Evolutionary conservation across 2,113 vertebrate genomes (phyloP).

Genomic region (Nycticryphes semicollaris): DNA sequence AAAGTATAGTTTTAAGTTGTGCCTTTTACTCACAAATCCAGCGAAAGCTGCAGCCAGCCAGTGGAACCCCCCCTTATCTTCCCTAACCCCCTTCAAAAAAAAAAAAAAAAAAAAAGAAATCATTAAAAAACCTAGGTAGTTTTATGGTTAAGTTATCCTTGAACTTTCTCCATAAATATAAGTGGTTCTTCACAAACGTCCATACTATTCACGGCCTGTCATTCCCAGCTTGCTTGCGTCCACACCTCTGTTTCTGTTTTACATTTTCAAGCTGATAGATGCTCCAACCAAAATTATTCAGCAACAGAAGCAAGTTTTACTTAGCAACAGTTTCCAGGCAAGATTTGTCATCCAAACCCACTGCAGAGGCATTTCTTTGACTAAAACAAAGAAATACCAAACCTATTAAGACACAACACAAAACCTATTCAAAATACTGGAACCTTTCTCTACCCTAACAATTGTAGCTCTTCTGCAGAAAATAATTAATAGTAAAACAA

Average conservation of each 20-base stretch:
- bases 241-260: neutral
- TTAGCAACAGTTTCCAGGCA: slow-evolving; percentile 46
- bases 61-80: accelerated
- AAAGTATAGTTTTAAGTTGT: neutral
- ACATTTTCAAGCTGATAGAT: neutral
- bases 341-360: neutral
- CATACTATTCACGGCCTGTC: neutral
- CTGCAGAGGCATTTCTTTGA: neutral
- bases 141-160: neutral
- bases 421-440: neutral
- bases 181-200: neutral
- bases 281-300: neutral
- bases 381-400: neutral
- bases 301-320: neutral
- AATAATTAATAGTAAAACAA: neutral
- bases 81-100: no score
- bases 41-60: neutral
- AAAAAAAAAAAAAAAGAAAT: accelerated
- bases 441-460: neutral
- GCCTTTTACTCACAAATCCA: neutral
- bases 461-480: neutral
- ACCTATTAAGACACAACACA: neutral
- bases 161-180: neutral
- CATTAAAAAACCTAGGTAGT: neutral
- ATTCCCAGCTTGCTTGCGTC: neutral